These are phyloP conservation scores for Drosophila pruinosa DNA, from an alignment of 1,140 invertebrate species.

Conservation along the genomic window DNA sequence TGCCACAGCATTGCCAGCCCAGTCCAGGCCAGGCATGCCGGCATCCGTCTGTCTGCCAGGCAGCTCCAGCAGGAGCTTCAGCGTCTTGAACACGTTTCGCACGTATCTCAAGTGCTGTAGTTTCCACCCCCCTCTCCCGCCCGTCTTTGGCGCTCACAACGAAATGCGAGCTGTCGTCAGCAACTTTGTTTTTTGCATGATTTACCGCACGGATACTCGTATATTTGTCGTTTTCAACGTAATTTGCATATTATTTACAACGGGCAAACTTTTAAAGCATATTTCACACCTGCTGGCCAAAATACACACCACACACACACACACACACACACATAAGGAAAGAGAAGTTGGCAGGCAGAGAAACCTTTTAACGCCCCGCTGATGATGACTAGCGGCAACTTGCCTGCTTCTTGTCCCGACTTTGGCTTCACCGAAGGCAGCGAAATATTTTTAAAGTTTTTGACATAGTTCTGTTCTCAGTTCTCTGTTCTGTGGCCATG, in stretches of 20 bases:
- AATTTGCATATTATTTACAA: slow-evolving; percentile 82
- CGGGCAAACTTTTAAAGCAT: slow-evolving; percentile 66
- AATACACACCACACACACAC: slow-evolving; percentile 13
- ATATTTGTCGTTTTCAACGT: slow-evolving; percentile 71
- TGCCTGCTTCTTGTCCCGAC: slow-evolving; percentile 9
- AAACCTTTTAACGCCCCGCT: slow-evolving; percentile 64
- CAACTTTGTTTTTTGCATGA: slow-evolving; percentile 75
- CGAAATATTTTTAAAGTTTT: slow-evolving; percentile 79
- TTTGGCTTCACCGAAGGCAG: background rate
- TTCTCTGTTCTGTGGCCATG: slow-evolving; percentile 1
- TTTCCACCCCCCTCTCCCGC: slow-evolving; percentile 23
- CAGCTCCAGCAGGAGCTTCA: background rate
- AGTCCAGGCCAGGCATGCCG: too few species aligned
- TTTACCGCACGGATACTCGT: slow-evolving; percentile 72
- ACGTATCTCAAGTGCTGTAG: slow-evolving; percentile 73
- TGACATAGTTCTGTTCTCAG: slow-evolving; percentile 70
- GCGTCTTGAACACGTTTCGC: slow-evolving; percentile 73
- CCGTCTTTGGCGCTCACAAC: background rate
- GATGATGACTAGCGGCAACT: slow-evolving; percentile 27
- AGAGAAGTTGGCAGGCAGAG: slow-evolving; percentile 24
- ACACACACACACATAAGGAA: slow-evolving; percentile 37
- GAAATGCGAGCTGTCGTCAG: slow-evolving; percentile 43
- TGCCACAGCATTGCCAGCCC: slow-evolving; percentile 31
- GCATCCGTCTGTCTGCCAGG: slow-evolving; percentile 3
- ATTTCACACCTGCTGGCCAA: slow-evolving; percentile 67